Conservation (phyloP, 2,113 vertebrate genomes). For the Tilapia sparmanii region DNA sequence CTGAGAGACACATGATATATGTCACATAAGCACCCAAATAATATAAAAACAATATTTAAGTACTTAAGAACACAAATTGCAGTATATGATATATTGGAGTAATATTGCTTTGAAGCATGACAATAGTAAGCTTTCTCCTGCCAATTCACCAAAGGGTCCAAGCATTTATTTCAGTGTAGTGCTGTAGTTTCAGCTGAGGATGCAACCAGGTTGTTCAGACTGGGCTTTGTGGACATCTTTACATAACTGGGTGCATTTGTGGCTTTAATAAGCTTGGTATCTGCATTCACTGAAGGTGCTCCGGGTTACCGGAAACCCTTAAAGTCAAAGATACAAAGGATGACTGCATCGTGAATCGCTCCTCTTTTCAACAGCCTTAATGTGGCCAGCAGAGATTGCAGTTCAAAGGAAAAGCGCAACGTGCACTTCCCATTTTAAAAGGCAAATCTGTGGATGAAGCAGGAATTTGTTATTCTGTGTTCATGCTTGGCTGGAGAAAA, state of each 20-base stretch:
- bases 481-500: not conserved
- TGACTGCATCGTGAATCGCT: not conserved
- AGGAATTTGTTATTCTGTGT: conserved; percentile 26
- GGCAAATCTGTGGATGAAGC: conserved; percentile 1
- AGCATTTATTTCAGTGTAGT: not conserved
- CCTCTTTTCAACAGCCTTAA: conserved; percentile 41
- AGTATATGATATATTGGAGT: not conserved
- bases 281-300: not conserved
- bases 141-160: not conserved
- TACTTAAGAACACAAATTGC: not conserved
- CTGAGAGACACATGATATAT: not conserved
- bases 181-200: not conserved
- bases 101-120: not conserved
- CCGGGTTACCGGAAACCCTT: not conserved
- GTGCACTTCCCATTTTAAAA: conserved; percentile 26
- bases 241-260: not conserved
- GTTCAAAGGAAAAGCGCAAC: conserved; percentile 34
- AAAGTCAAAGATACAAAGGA: conserved; percentile 17
- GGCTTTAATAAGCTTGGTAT: conserved; percentile 1
- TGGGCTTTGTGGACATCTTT: not conserved
- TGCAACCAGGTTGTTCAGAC: not conserved
- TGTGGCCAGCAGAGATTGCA: conserved; percentile 46
- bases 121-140: not conserved
- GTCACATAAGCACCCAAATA: not conserved
- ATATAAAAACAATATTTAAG: not conserved